Conservation (phyloP, 2,797 vertebrate species). For the Furcifer pardalis region DNA sequence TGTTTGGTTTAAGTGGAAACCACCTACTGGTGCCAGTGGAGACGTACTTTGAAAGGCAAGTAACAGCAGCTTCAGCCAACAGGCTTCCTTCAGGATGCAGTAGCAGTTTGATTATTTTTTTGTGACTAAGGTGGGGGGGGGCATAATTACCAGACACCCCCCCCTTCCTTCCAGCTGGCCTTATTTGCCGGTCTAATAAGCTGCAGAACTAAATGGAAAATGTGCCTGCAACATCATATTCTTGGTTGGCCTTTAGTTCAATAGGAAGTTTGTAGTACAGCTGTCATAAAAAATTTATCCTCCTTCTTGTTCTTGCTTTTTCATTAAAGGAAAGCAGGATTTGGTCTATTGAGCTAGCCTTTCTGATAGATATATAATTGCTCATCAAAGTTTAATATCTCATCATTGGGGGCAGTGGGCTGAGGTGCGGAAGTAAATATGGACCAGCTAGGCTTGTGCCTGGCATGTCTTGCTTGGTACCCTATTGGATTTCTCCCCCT, state of each 20-base stretch:
- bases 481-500: neutral
- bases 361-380: neutral
- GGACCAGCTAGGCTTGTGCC: neutral
- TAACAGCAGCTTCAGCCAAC: neutral
- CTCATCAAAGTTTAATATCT: slow-evolving; percentile 44
- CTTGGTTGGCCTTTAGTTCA: slow-evolving; percentile 18
- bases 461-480: neutral
- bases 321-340: slow-evolving; percentile 35
- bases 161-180: neutral
- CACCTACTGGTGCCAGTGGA: neutral
- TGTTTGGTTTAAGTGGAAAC: neutral
- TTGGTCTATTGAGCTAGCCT: slow-evolving; percentile 27
- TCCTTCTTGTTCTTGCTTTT: slow-evolving; percentile 8
- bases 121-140: neutral
- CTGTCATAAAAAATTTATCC: slow-evolving; percentile 51
- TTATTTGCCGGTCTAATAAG: neutral
- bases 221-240: neutral
- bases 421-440: neutral
- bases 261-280: slow-evolving; percentile 51
- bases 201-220: neutral
- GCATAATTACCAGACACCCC: too few relatives aligned
- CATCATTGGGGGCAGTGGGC: slow-evolving; percentile 9
- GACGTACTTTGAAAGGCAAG: neutral
- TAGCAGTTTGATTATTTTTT: too few relatives aligned
- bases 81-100: neutral